Percentiles rank a stretch among this genome's conserved stretches.
Evolutionary conservation across 2,113 vertebrate species (phyloP).

Genomic region (Callithrix jacchus): DNA sequence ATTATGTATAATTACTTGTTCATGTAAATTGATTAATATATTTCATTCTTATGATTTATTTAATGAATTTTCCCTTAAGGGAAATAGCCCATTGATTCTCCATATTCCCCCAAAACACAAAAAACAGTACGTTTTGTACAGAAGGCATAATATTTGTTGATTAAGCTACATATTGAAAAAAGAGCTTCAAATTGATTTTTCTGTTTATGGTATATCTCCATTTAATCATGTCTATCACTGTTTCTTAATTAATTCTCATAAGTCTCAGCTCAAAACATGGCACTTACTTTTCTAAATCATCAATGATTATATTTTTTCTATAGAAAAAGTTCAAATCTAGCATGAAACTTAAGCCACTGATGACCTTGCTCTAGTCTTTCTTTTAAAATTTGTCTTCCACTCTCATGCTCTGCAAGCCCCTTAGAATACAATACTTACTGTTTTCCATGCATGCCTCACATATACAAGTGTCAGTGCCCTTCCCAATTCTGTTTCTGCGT

Average conservation of each 20-base stretch:
- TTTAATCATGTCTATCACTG: background rate
- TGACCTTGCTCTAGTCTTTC: background rate
- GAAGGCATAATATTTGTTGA: background rate
- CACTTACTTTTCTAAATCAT: background rate
- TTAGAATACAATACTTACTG: background rate
- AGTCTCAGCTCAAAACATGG: background rate
- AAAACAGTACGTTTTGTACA: background rate
- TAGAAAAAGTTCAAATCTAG: background rate
- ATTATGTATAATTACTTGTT: background rate
- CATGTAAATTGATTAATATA: background rate
- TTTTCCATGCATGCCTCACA: background rate
- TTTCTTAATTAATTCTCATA: background rate
- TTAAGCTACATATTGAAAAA: background rate
- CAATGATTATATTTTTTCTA: background rate
- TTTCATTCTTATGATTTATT: background rate
- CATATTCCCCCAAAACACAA: background rate
- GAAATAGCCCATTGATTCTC: background rate
- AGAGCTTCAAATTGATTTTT: background rate
- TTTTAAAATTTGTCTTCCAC: background rate
- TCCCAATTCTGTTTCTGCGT: background rate
- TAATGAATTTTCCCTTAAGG: background rate
- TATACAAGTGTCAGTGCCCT: background rate
- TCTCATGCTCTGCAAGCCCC: background rate
- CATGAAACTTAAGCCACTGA: background rate
- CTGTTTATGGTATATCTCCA: background rate